Base-by-base conservation (phyloP, 2,888 invertebrate species). In the Archaeoteleia sp. region DNA sequence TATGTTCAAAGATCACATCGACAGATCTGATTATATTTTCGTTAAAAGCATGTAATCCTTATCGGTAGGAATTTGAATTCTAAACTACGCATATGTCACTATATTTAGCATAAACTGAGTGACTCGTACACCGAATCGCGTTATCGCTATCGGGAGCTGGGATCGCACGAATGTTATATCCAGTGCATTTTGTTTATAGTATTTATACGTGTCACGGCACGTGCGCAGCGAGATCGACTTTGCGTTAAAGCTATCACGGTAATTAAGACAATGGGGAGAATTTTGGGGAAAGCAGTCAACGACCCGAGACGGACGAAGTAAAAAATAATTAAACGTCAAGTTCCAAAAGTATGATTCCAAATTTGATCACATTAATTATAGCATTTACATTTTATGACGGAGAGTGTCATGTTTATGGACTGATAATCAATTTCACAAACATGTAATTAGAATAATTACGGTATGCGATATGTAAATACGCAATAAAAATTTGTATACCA, bases 201-300 rank as follows among this genome's bases (percentile, higher is more conserved):
- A 54, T 58, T 61, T 45, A 67, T 63, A 43, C 58, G 53, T 58
- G 62, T 68, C 45, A 51, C 32, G 60, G 55, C 68, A 68, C 60
- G 63, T 45, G 68, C 60, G 39, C 53, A 23, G 23, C 45, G 40
- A 43, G 58, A 63, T 58, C 58, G 45, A 54, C 51, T 60, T 48
- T 48, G 43, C 51, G 51, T 55, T 57, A 61, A 61, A 67, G 20
- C 43, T 53, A 67, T 57, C 53, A 34, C 29, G 63, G 48, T 63
- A 68, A 68, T 68, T 68, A 63, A 54, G 53, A 62, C 57, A 49
- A 49, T 39, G 60, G 68, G 53, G 34, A 13, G 6, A 10, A 30
- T 51, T 53, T 54, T 25, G 62, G 53, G 61, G 61, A 25, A 34
- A 35, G 43, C 42, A 68, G 20, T 53, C 58, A 68, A 58, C 67